These are phyloP conservation scores for Apamea monoglypha DNA, from an alignment of 2,888 invertebrate species.

Conservation along the genomic window DNA sequence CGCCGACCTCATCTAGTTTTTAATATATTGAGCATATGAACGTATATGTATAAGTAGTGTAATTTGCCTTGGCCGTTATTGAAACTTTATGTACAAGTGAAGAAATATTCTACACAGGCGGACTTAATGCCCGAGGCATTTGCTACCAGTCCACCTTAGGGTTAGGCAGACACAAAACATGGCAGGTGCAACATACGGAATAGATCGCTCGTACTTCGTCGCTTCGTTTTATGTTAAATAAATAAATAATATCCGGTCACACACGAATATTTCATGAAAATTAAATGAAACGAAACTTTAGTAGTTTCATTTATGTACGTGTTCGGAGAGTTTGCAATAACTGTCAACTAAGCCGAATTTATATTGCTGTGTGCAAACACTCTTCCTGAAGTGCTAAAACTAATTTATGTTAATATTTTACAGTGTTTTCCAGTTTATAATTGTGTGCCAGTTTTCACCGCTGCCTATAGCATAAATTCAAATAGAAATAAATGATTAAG, in stretches of 20 bases:
- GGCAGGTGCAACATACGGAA: no score
- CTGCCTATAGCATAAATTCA: neutral
- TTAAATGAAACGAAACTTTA: conserved; percentile 13
- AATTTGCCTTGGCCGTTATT: neutral
- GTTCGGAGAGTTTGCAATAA: conserved; percentile 46
- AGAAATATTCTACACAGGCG: neutral
- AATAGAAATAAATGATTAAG: neutral
- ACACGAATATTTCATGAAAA: conserved; percentile 36
- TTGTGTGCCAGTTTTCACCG: neutral
- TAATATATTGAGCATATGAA: no score
- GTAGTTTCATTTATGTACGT: conserved; percentile 33
- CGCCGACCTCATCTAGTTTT: no score
- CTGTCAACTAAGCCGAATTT: conserved; percentile 58
- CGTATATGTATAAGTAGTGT: neutral
- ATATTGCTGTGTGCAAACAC: conserved; percentile 42
- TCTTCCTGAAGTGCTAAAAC: conserved; percentile 32
- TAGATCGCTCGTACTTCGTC: no score
- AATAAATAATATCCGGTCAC: neutral
- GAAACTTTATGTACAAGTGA: neutral
- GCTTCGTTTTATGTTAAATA: neutral
- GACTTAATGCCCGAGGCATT: no score
- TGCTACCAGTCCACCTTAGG: no score
- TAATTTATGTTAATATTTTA: conserved; percentile 33
- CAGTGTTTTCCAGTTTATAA: neutral
- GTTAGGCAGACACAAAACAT: no score